Conservation (phyloP, 1,140 invertebrate species). For the Diachasma alloeum region DNA sequence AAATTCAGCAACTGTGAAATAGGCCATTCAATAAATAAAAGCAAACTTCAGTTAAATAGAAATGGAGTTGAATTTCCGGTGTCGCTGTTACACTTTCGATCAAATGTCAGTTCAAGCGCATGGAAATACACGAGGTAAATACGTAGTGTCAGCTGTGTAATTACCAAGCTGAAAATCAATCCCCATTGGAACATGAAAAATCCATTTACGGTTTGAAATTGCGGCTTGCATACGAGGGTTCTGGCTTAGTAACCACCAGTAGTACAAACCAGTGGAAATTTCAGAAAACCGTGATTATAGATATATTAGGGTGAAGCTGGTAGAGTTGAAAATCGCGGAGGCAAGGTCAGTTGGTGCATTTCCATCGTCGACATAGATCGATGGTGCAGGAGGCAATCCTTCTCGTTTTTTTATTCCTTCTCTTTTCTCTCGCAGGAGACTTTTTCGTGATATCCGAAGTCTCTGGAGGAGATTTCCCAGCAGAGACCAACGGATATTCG, state of each 20-base stretch:
- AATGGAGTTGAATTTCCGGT: background rate
- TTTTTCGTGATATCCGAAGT: background rate
- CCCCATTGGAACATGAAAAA: background rate
- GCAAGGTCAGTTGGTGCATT: background rate
- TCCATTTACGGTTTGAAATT: background rate
- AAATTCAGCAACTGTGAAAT: background rate
- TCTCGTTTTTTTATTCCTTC: background rate
- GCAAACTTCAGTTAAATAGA: background rate
- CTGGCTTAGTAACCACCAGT: background rate
- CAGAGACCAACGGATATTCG: background rate
- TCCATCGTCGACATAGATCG: conserved; percentile 25
- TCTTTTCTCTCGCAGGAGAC: background rate
- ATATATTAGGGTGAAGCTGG: background rate
- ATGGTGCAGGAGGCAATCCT: conserved; percentile 12
- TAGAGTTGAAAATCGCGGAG: background rate
- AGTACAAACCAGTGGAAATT: background rate
- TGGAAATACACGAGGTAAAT: too few species aligned
- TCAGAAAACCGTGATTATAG: background rate
- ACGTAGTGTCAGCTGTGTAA: background rate
- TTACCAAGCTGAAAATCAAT: background rate
- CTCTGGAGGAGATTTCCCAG: background rate
- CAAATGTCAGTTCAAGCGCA: background rate
- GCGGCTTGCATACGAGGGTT: background rate
- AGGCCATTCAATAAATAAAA: background rate
- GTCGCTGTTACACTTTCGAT: background rate